A percentile compares a stretch with the other conserved stretches of the same genome.
Evolutionary conservation across 2,113 vertebrate genomes (phyloP).

Genomic region (Psettodes erumei): DNA sequence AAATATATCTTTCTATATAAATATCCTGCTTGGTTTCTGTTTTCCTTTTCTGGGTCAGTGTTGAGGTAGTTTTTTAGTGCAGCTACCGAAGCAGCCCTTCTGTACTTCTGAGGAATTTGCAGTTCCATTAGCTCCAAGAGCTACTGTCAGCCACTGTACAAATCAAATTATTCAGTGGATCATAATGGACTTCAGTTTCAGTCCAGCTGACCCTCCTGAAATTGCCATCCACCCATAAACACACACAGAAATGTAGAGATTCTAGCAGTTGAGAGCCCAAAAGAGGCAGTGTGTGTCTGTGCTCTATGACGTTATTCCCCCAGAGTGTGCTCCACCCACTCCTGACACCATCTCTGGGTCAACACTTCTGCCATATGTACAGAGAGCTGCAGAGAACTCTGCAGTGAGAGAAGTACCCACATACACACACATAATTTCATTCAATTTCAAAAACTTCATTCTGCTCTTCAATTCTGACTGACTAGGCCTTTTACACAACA

Average conservation of each 20-base stretch:
- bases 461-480: background rate
- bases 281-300: constrained; percentile 16
- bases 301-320: constrained; percentile 10
- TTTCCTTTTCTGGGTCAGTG: background rate
- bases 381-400: constrained; percentile 53
- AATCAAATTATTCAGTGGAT: constrained; percentile 41
- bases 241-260: background rate
- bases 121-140: constrained; percentile 35
- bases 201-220: constrained; percentile 24
- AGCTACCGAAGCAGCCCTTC: background rate
- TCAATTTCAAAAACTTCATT: no score
- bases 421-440: background rate
- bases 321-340: constrained; percentile 18
- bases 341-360: constrained; percentile 60
- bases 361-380: constrained; percentile 72
- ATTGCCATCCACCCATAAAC: background rate
- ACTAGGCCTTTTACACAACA: background rate
- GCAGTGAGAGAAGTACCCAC: constrained; percentile 41
- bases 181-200: constrained; percentile 40
- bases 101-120: constrained; percentile 5
- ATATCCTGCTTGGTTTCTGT: background rate
- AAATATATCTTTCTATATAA: no score
- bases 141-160: constrained; percentile 36
- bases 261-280: background rate
- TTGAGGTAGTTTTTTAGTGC: background rate